These are phyloP conservation scores for Lepidotrigona ventralis DNA, from an alignment of 1,140 invertebrate species.

Conservation along the genomic window DNA sequence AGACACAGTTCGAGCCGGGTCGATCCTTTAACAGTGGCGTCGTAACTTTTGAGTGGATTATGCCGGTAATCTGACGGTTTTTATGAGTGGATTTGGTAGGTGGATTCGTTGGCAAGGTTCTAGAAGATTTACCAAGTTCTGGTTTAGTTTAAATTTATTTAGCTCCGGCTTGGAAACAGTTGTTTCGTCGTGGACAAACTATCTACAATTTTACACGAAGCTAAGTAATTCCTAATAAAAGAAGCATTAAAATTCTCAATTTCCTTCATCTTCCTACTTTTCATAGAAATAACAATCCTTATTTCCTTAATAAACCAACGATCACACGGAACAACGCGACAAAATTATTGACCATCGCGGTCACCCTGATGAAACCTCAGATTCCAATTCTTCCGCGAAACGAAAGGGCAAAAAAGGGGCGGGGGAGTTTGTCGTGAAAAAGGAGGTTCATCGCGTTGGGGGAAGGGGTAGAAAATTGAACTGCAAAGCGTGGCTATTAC, in stretches of 20 bases:
- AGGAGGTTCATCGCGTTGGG: neutral
- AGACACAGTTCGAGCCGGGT: neutral
- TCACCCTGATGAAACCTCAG: neutral
- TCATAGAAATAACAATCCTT: neutral
- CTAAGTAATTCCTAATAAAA: neutral
- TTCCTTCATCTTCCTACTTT: too few species aligned
- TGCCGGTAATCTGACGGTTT: neutral
- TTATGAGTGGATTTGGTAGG: neutral
- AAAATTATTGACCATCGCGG: too few species aligned
- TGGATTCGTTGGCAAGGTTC: too few species aligned
- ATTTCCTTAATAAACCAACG: too few species aligned
- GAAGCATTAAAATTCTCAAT: too few species aligned
- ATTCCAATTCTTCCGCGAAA: neutral
- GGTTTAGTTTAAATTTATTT: neutral
- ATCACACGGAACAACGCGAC: too few species aligned
- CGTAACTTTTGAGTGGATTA: constrained; percentile 12
- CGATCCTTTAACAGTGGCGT: neutral
- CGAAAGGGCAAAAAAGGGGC: neutral
- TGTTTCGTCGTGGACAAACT: neutral
- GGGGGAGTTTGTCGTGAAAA: neutral
- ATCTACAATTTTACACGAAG: neutral
- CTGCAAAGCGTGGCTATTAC: constrained; percentile 3
- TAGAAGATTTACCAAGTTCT: neutral
- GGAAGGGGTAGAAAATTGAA: neutral
- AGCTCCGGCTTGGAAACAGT: neutral